Conservation (phyloP, 2,797 vertebrate genomes). For the Sandelia bainsii region DNA sequence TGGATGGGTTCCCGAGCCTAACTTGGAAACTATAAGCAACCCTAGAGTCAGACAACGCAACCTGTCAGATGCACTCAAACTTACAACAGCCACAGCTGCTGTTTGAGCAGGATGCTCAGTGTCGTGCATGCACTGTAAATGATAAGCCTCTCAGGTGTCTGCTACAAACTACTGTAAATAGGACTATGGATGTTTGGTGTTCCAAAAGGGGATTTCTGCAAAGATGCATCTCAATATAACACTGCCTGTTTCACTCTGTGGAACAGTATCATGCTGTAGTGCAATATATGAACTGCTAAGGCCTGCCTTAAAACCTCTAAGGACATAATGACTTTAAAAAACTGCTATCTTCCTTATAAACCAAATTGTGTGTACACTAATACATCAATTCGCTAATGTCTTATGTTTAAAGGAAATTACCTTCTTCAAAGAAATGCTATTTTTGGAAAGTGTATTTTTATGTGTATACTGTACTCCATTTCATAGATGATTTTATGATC, state of each 20-base stretch:
- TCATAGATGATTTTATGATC: slow-evolving; percentile 15
- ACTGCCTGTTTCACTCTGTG: slow-evolving; percentile 29
- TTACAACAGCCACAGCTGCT: slow-evolving; percentile 91
- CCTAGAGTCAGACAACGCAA: slow-evolving; percentile 87
- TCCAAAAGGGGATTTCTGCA: slow-evolving; percentile 21
- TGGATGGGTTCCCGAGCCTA: slow-evolving; percentile 91
- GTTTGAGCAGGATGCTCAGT: slow-evolving; percentile 46
- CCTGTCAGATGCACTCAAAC: slow-evolving; percentile 90
- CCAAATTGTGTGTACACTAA: slow-evolving; percentile 10
- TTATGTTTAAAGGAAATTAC: slow-evolving; percentile 21
- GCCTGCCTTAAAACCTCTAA: slow-evolving; percentile 18
- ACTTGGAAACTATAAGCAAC: slow-evolving; percentile 91
- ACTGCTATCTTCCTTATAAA: slow-evolving; percentile 14
- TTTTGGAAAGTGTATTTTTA: slow-evolving; percentile 49
- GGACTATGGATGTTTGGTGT: slow-evolving; percentile 28
- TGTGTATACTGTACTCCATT: slow-evolving; percentile 57
- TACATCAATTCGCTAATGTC: slow-evolving; percentile 26
- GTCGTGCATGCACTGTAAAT: background rate
- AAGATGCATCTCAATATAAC: slow-evolving; percentile 26
- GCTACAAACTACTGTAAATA: slow-evolving; percentile 33
- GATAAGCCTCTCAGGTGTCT: background rate
- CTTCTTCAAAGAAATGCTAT: slow-evolving; percentile 32
- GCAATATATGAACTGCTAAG: slow-evolving; percentile 30
- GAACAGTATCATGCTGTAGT: slow-evolving; percentile 15
- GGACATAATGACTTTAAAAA: slow-evolving; percentile 20